These are phyloP conservation scores for Leucophenga maculata DNA, from an alignment of 2,888 invertebrate genomes.

Conservation along the genomic window DNA sequence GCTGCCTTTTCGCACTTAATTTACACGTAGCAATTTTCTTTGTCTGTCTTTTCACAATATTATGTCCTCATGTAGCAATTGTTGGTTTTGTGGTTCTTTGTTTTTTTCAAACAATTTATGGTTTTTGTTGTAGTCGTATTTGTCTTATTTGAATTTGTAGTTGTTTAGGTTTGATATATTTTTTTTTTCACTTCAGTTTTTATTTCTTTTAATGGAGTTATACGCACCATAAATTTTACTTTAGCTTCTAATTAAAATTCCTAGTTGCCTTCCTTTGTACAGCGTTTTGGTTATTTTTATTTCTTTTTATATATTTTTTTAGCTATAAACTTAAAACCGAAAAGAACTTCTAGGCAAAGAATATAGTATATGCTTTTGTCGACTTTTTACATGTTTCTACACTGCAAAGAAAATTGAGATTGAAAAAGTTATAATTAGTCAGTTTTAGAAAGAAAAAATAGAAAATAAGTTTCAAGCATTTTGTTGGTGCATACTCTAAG, in stretches of 20 bases:
- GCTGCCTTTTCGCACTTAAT: not conserved
- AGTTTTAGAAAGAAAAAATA: no score
- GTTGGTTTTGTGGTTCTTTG: not conserved
- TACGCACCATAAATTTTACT: conserved; percentile 58
- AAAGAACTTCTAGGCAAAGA: conserved; percentile 61
- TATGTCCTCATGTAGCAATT: conserved; percentile 39
- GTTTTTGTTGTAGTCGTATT: not conserved
- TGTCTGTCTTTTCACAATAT: conserved; percentile 8
- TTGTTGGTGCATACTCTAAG: no score
- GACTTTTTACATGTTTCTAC: conserved; percentile 68
- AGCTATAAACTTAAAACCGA: conserved; percentile 58
- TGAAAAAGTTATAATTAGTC: not conserved
- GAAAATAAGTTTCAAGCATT: no score
- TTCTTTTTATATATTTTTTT: conserved; percentile 22
- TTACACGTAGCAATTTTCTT: not conserved
- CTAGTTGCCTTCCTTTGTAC: conserved; percentile 35
- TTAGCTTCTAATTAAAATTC: conserved; percentile 42
- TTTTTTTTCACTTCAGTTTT: not conserved
- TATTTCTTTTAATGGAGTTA: conserved; percentile 61
- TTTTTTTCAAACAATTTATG: no score
- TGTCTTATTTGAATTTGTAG: not conserved
- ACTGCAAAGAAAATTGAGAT: conserved; percentile 54
- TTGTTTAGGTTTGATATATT: not conserved
- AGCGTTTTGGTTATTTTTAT: conserved; percentile 14
- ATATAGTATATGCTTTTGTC: conserved; percentile 56